phyloP scores from a whole-genome alignment of 2,797 vertebrate genomes.

The Phalanger gymnotis region DNA sequence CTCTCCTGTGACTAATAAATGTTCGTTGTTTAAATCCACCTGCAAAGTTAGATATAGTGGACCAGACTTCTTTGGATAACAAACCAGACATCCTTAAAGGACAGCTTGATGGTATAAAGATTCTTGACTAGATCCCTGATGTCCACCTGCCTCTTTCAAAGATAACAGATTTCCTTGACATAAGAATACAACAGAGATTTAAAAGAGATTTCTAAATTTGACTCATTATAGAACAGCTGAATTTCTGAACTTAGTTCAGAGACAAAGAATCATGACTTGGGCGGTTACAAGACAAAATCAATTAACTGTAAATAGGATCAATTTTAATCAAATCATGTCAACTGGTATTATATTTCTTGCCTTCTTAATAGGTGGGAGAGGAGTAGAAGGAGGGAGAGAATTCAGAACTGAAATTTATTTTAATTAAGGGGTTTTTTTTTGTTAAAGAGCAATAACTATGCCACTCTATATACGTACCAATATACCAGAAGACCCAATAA shows the following conservation, averaged over 20 bases:
- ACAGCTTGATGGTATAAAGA: not conserved
- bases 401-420: not conserved
- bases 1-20: not conserved
- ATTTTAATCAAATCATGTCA: not conserved
- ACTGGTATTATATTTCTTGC: not conserved
- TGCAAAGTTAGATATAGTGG: not conserved
- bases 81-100: not conserved
- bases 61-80: not conserved
- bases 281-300: not conserved
- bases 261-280: not conserved
- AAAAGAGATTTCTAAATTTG: not conserved
- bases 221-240: not conserved
- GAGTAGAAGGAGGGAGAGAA: not conserved
- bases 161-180: not conserved
- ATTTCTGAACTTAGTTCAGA: not conserved
- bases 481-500: not conserved
- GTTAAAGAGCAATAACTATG: not conserved
- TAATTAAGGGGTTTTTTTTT: not conserved
- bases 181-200: not conserved
- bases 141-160: not conserved
- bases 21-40: too few species aligned
- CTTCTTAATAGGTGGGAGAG: not conserved
- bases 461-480: not conserved
- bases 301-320: not conserved
- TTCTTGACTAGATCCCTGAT: not conserved